Conservation (phyloP, 1,140 invertebrate genomes). For the Trachymyrmex cornetzi region DNA sequence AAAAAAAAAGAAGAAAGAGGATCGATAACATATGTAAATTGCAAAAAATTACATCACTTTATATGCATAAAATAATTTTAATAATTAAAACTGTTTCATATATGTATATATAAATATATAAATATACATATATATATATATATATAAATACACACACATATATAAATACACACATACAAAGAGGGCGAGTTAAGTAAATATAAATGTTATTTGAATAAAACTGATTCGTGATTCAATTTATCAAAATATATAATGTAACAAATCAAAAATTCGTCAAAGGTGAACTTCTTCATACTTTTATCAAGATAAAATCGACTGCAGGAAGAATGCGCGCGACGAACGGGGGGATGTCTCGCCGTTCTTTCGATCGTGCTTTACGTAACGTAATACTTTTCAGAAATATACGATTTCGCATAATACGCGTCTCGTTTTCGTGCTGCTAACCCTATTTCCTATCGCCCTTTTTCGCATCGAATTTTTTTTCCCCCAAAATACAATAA, state of each 20-base stretch:
- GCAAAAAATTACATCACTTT: slow-evolving; percentile 14
- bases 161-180: neutral
- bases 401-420: slow-evolving; percentile 24
- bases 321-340: neutral
- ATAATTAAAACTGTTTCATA: neutral
- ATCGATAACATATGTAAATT: slow-evolving; percentile 42
- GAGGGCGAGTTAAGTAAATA: neutral
- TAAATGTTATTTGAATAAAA: neutral
- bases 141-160: no score
- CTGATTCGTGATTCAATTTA: neutral
- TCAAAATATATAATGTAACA: neutral
- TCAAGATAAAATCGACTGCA: neutral
- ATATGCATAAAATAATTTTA: slow-evolving; percentile 12
- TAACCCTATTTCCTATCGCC: slow-evolving; percentile 46
- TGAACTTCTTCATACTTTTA: neutral
- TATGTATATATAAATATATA: neutral
- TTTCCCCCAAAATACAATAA: slow-evolving; percentile 57
- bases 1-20: slow-evolving; percentile 5
- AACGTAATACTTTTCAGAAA: slow-evolving; percentile 26
- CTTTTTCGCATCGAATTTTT: slow-evolving; percentile 26
- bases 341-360: neutral
- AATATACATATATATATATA: no score
- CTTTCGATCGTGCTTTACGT: neutral
- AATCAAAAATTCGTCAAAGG: neutral
- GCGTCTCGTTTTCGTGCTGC: slow-evolving; percentile 20